Percentiles rank a stretch among this genome's conserved stretches.
These are phyloP conservation scores for Microcebus jonahi DNA, from an alignment of 2,113 vertebrate genomes.

Conservation along the genomic window DNA sequence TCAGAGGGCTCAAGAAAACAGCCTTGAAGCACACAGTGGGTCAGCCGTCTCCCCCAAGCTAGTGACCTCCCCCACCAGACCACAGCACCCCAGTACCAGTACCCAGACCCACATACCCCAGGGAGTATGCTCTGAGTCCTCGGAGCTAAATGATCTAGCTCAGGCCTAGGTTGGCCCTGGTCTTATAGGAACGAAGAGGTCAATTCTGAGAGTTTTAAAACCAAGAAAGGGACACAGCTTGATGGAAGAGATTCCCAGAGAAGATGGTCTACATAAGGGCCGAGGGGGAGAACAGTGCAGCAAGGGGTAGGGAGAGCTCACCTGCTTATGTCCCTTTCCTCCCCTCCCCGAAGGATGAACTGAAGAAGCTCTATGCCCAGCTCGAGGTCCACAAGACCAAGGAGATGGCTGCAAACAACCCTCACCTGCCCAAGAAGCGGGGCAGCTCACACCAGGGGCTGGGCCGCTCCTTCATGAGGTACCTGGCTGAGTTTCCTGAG, in stretches of 20 bases:
- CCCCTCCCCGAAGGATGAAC: slow-evolving; percentile 88
- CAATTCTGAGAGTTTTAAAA: background rate
- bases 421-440: slow-evolving; percentile 93
- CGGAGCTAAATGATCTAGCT: background rate
- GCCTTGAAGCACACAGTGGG: no score
- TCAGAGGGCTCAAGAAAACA: background rate
- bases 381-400: slow-evolving; percentile 94
- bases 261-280: background rate
- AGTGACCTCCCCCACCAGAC: background rate
- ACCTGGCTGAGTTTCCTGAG: slow-evolving; percentile 89
- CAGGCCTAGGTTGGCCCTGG: background rate
- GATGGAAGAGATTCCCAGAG: background rate
- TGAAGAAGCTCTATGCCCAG: slow-evolving; percentile 96
- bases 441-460: slow-evolving; percentile 87
- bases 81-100: background rate
- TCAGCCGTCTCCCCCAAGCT: background rate
- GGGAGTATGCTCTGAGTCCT: background rate
- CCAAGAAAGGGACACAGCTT: background rate
- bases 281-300: background rate
- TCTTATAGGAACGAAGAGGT: background rate
- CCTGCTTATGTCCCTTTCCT: background rate
- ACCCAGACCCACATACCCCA: background rate
- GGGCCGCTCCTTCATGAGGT: slow-evolving; percentile 86
- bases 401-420: slow-evolving; percentile 93
- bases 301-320: background rate